Base-by-base conservation (phyloP, 2,888 invertebrate species). In the Allacma fusca region DNA sequence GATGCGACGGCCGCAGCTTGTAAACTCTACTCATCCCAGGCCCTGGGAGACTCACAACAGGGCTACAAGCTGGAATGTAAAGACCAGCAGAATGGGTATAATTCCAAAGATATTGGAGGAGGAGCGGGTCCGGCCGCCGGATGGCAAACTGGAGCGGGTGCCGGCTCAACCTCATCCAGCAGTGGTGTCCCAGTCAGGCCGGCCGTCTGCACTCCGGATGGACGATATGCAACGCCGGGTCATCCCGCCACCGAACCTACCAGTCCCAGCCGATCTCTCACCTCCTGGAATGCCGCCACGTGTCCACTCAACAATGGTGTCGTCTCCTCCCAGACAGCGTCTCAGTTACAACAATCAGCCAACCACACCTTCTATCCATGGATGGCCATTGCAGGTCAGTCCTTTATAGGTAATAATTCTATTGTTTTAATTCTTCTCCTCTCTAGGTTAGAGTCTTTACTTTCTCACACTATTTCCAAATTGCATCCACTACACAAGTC, bases 331-430 rank as follows among this genome's bases (percentile, higher is more conserved):
- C 92, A 92, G 88, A 91, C 92, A 83, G 91, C 92, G 72, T 93
- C 94, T 85, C 94, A 93, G 87, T 92, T 94, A 84, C 94, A 95
- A 87, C 95, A 95, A 89, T 94, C 94, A 89, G 91, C 93, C 88
- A 91, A 91, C 89, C 95, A 96, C 91, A 95, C 95, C 87, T 96
- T 96, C 90, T 96, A 96, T 89, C 96, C 96, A 85, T 96, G 96
- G 96, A 96, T 96, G 96, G 96, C 96, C 89, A 96, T 96, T 91
- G 96, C 96, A 96, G 96, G 96, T 96, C 88, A 92, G 94, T 90
- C 84, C 81, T 75, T 77, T 75, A 72, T 81, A 78, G 80, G 80
- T 80, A 78, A 77, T 59, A 43, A 29, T 28, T 28, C 64, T 43
- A 28, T 57, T 67, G 34, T 76, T 59, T 76, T 76, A 67, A 28